A percentile compares a stretch with the other conserved stretches of the same genome.
Evolutionary conservation across 2,113 vertebrate species (phyloP).

Genomic region (Hydrolagus affinis): DNA sequence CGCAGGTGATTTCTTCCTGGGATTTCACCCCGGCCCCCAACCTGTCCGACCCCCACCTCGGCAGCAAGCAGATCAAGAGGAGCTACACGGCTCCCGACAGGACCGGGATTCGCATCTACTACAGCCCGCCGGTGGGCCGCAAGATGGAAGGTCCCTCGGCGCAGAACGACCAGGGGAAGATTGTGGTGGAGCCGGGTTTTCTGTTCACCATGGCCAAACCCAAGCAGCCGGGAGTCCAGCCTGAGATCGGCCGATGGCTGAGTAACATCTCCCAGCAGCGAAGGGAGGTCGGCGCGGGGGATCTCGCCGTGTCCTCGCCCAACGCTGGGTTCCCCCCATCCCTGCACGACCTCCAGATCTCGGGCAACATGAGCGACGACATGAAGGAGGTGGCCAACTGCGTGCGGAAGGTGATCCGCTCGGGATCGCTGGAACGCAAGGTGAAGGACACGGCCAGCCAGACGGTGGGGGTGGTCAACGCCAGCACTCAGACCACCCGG

Average conservation of each 20-base stretch:
- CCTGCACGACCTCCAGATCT: conserved; percentile 77
- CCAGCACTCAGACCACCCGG: conserved; percentile 79
- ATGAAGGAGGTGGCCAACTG: conserved; percentile 99
- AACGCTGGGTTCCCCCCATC: conserved; percentile 47
- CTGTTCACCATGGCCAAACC: conserved; percentile 71
- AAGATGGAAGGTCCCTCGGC: conserved; percentile 56
- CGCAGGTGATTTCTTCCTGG: conserved; percentile 62
- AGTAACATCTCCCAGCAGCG: conserved; percentile 80
- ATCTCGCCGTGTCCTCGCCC: conserved; percentile 38
- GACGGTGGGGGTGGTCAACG: conserved; percentile 60
- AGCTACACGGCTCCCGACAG: conserved; percentile 89
- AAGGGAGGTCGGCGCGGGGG: conserved; percentile 56
- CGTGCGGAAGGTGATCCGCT: conserved; percentile 89
- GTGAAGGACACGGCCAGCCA: conserved; percentile 79
- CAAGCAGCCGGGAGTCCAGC: conserved; percentile 59
- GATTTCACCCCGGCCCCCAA: conserved; percentile 58
- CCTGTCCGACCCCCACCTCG: conserved; percentile 51
- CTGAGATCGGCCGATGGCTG: conserved; percentile 78
- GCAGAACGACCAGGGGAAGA: conserved; percentile 61
- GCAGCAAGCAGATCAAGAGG: conserved; percentile 72
- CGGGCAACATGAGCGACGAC: conserved; percentile 90
- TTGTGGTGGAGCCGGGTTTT: conserved; percentile 66
- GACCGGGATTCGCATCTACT: conserved; percentile 91
- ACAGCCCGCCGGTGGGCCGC: conserved; percentile 81
- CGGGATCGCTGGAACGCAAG: conserved; percentile 85